Evolutionary conservation across 2,113 vertebrate genomes (phyloP), one percentile per base, ranked within the genome.

Genomic region (Chinchilla lanigera): DNA sequence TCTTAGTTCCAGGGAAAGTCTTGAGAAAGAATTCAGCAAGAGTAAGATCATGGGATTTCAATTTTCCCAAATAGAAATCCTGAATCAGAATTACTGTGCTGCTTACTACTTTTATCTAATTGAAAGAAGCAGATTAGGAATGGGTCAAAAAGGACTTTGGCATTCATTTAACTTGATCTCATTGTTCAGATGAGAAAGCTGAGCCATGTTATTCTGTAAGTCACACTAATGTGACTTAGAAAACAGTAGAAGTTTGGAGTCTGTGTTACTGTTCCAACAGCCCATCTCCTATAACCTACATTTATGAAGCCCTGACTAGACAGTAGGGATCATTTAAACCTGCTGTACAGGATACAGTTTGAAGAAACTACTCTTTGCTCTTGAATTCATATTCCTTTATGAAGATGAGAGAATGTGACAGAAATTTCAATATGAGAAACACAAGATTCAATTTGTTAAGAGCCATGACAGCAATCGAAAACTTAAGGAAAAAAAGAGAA

Each of bases 81-180:
- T 86, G 7, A 24, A 90, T 63, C 10, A 85, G n/a, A 94, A 73
- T 95, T 82, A 94, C 84, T 58, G 89, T 94, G 17, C n/a, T 89
- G 14, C 85, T 96, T 88, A 26, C 13, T 73, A 63, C 56, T 82
- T 65, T 82, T 90, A 87, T 75, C 26, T 90, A 52, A 71, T 13
- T 58, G 44, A 95, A 95, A 94, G 90, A 75, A 91, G 7, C 26
- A 22, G 69, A 38, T 14, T 77, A 96, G 10, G 19, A 75, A 95
- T 56, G 26, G 26, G 3, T 7, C n/a, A 77, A 3, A 30, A 56
- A 33, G 3, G 16, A 54, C 22, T 24, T 81, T 38, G 54, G 58
- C 90, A 56, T 75, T 81, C 22, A 83, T 80, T 78, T 83, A 69
- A 71, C 26, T 26, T 71, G 16, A 93, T 65, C 50, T 93, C 28